These are phyloP conservation scores for Leptobrachium leishanense DNA, from an alignment of 2,113 vertebrate genomes.

Conservation along the genomic window DNA sequence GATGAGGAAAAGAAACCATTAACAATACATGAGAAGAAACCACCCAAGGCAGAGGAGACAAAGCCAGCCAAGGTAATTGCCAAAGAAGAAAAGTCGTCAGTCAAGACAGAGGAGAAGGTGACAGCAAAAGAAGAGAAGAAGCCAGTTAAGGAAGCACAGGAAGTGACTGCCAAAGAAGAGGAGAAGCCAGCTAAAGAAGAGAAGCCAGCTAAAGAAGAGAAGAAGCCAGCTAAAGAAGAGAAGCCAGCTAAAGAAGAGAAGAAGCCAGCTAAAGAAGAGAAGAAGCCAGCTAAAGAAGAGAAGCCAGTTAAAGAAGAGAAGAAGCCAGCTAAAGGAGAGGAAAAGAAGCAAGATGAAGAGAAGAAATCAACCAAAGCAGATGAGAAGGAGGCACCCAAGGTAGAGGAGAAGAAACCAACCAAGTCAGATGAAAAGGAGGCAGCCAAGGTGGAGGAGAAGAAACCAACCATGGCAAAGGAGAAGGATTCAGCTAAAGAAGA, in stretches of 20 bases:
- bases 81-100: background rate
- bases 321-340: constrained; percentile 23
- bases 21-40: constrained; percentile 22
- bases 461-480: constrained; percentile 49
- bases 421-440: constrained; percentile 48
- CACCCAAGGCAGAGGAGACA: constrained; percentile 43
- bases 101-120: background rate
- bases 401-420: constrained; percentile 30
- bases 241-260: constrained; percentile 51
- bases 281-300: constrained; percentile 38
- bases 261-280: constrained; percentile 50
- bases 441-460: constrained; percentile 54
- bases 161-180: constrained; percentile 23
- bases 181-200: background rate
- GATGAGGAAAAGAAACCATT: constrained; percentile 52
- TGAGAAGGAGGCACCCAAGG: constrained; percentile 12
- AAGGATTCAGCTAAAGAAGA: constrained; percentile 6
- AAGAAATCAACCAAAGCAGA: constrained; percentile 55
- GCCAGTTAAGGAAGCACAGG: constrained; percentile 43
- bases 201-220: constrained; percentile 49
- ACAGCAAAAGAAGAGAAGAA: constrained; percentile 30
- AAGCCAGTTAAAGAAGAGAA: constrained; percentile 50
- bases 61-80: constrained; percentile 31
- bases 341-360: background rate
- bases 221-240: constrained; percentile 38